Percentiles rank a stretch among this genome's conserved stretches.
These are phyloP conservation scores for Oncorhynchus tshawytscha DNA, from an alignment of 2,113 vertebrate genomes.

Conservation along the genomic window DNA sequence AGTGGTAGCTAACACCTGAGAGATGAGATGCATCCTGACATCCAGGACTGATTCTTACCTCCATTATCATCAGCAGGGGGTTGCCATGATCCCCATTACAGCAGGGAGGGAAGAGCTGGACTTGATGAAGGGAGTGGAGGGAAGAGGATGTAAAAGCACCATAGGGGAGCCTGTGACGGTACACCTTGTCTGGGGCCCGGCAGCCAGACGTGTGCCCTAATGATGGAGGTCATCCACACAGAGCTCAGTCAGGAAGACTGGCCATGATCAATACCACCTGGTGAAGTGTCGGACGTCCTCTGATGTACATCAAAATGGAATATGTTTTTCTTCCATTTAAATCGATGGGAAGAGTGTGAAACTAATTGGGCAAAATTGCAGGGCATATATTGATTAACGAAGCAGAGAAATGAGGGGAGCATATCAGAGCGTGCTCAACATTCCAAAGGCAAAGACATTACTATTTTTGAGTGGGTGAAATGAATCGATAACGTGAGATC, in stretches of 20 bases:
- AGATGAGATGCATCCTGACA: conserved; percentile 75
- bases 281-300: conserved; percentile 74
- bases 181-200: conserved; percentile 58
- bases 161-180: conserved; percentile 47
- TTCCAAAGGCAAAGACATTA: conserved; percentile 56
- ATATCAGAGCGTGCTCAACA: conserved; percentile 42
- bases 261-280: conserved; percentile 76
- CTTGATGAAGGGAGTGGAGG: conserved; percentile 5
- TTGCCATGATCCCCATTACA: conserved; percentile 69
- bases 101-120: conserved; percentile 46
- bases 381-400: conserved; percentile 79
- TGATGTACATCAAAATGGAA: conserved; percentile 76
- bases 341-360: conserved; percentile 74
- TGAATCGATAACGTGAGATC: conserved; percentile 49
- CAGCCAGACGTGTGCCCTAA: conserved; percentile 48
- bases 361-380: conserved; percentile 78
- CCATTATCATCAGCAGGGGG: conserved; percentile 73
- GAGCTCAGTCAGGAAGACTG: conserved; percentile 53
- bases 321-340: conserved; percentile 71
- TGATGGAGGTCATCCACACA: conserved; percentile 70
- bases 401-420: conserved; percentile 69
- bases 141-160: conserved; percentile 26
- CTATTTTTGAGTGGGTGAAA: conserved; percentile 65
- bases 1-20: conserved; percentile 69
- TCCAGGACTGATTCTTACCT: conserved; percentile 70